Conservation (phyloP, 2,888 invertebrate genomes). For the Cataglyphis cursor region DNA sequence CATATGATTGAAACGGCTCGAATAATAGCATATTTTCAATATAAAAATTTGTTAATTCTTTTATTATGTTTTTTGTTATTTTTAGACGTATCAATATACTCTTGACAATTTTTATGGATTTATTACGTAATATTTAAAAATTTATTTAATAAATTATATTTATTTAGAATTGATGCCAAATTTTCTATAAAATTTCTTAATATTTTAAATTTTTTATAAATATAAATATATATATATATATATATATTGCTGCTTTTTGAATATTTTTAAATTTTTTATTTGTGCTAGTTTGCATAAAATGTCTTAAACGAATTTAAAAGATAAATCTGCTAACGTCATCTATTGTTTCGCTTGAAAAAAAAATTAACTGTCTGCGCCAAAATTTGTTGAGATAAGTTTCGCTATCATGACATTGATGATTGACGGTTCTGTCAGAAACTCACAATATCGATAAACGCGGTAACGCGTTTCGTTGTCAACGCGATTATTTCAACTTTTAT, state of each 20-base stretch:
- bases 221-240: neutral
- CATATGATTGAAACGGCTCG: neutral
- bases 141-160: neutral
- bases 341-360: neutral
- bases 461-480: neutral
- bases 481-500: neutral
- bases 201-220: neutral
- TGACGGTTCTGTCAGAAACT: too few species aligned
- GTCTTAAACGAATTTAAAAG: neutral
- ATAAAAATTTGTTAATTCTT: neutral
- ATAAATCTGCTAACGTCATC: neutral
- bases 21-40: neutral
- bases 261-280: neutral
- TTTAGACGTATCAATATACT: neutral
- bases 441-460: neutral
- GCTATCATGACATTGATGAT: too few species aligned
- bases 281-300: neutral
- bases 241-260: neutral
- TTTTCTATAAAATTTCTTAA: neutral
- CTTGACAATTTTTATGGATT: neutral
- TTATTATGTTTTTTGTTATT: neutral
- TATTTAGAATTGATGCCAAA: conserved; percentile 1
- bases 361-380: neutral
- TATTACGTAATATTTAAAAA: neutral
- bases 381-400: neutral